phyloP scores from a whole-genome alignment of 2,888 invertebrate genomes.

The Antitype chi region DNA sequence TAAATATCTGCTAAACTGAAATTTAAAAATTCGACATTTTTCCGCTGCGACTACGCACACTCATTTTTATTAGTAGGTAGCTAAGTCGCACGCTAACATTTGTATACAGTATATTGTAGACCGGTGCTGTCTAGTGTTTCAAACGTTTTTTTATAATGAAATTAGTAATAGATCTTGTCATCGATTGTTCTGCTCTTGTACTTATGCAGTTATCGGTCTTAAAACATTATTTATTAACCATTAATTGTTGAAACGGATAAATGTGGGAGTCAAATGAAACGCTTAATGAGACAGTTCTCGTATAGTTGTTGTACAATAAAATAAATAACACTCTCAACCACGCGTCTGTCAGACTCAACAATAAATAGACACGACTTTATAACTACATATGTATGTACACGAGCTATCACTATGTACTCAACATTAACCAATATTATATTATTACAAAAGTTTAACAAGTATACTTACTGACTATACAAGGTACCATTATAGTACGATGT shows the following conservation, averaged over 20 bases:
- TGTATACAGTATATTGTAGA: too few species aligned
- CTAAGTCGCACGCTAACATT: too few species aligned
- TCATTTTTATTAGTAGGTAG: too few species aligned
- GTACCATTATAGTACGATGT: slow-evolving; percentile 3
- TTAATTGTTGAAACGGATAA: background rate
- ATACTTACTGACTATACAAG: background rate
- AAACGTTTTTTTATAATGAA: background rate
- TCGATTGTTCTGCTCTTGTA: background rate
- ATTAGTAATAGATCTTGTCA: background rate
- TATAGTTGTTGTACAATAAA: slow-evolving; percentile 77
- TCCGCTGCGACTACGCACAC: too few species aligned
- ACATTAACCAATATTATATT: slow-evolving; percentile 48
- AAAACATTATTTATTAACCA: too few species aligned
- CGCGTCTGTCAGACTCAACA: slow-evolving; percentile 70
- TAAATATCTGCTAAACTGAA: too few species aligned
- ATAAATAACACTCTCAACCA: slow-evolving; percentile 80
- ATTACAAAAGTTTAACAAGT: slow-evolving; percentile 61
- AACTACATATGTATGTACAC: slow-evolving; percentile 59
- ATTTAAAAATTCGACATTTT: too few species aligned
- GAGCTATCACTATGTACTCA: slow-evolving; percentile 41
- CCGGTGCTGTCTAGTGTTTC: background rate
- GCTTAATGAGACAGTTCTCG: slow-evolving; percentile 50
- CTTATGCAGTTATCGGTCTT: background rate
- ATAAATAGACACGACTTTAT: slow-evolving; percentile 74
- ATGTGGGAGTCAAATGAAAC: slow-evolving; percentile 43